These are phyloP conservation scores for Hyperoplus immaculatus DNA, from an alignment of 2,797 vertebrate species.

Conservation along the genomic window DNA sequence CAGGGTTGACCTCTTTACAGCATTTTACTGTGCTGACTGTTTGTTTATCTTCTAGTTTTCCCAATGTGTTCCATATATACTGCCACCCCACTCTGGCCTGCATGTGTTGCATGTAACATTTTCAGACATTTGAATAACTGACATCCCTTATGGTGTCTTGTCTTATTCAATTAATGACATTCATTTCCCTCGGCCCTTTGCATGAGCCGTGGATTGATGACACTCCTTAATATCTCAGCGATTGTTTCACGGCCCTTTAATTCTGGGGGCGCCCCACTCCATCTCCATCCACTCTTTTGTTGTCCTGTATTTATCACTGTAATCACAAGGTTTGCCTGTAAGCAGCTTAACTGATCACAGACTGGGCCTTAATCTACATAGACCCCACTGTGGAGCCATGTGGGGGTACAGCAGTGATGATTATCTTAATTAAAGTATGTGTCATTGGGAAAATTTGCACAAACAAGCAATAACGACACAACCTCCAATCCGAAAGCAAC, in stretches of 20 bases:
- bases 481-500: constrained; percentile 52
- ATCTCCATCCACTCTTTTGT: constrained; percentile 61
- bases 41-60: neutral
- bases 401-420: constrained; percentile 69
- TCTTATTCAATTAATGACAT: constrained; percentile 70
- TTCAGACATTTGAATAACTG: constrained; percentile 63
- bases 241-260: constrained; percentile 57
- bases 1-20: constrained; percentile 29
- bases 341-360: constrained; percentile 68
- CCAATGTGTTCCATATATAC: constrained; percentile 16
- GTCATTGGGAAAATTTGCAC: constrained; percentile 78
- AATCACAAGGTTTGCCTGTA: constrained; percentile 74
- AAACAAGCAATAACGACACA: constrained; percentile 79
- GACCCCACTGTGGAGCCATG: constrained; percentile 63
- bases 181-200: constrained; percentile 55
- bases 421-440: constrained; percentile 85
- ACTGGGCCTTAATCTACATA: constrained; percentile 65
- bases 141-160: constrained; percentile 39
- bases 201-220: constrained; percentile 54
- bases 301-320: constrained; percentile 77
- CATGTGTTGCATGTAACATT: constrained; percentile 14
- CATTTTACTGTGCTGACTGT: constrained; percentile 16
- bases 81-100: constrained; percentile 13
- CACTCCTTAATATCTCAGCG: constrained; percentile 62
- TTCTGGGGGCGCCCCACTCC: constrained; percentile 36